Evolutionary conservation across 2,113 vertebrate genomes (phyloP).

Genomic region (Chionis minor): DNA sequence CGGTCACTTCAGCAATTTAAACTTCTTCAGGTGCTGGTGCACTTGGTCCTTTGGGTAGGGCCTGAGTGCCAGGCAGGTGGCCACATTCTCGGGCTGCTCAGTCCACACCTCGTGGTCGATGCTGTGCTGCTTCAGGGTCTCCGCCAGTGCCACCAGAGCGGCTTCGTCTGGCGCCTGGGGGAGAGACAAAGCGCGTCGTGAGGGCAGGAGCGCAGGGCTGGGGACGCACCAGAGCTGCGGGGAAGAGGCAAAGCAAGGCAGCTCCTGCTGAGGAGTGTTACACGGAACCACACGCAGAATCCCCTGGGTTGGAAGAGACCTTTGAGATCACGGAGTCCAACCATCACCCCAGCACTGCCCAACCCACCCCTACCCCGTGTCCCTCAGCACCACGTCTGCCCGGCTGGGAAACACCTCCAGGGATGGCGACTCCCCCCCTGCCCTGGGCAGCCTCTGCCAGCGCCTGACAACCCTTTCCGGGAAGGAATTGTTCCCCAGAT

Average conservation of each 20-base stretch:
- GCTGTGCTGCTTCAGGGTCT: conserved; percentile 73
- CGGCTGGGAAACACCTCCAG: no score
- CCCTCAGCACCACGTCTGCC: no score
- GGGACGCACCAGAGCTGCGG: fast-evolving
- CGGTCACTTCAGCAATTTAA: conserved; percentile 86
- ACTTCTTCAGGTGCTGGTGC: conserved; percentile 81
- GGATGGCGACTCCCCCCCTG: no score
- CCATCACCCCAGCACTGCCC: no score
- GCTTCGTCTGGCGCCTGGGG: conserved; percentile 82
- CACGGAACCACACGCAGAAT: no score
- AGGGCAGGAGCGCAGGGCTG: background rate
- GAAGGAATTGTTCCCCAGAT: no score
- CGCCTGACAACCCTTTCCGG: no score
- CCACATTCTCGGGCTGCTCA: conserved; percentile 87
- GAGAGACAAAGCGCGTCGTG: background rate
- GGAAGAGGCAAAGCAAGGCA: no score
- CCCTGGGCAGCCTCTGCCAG: no score
- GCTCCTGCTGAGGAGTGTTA: fast-evolving
- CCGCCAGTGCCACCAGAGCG: conserved; percentile 75
- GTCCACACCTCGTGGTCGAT: conserved; percentile 87
- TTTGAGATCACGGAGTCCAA: no score
- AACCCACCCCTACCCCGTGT: no score
- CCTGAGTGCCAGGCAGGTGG: conserved; percentile 88
- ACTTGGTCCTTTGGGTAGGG: conserved; percentile 89
- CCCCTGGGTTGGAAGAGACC: no score